Evolutionary conservation across 2,113 vertebrate species (phyloP).

Genomic region (Hemiscyllium ocellatum): DNA sequence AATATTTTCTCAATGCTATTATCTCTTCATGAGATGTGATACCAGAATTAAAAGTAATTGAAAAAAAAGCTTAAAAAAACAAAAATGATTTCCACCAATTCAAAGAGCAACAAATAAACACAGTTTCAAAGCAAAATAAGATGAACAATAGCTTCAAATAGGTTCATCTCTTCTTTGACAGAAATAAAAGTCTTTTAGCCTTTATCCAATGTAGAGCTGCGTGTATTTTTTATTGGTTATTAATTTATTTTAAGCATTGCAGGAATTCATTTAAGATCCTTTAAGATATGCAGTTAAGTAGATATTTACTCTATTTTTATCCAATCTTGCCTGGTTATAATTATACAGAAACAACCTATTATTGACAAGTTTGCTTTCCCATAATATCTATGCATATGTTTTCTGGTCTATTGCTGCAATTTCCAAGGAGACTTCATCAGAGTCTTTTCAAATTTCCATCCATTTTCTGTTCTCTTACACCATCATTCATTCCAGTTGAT

Average conservation of each 20-base stretch:
- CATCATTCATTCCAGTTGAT: slow-evolving; percentile 91
- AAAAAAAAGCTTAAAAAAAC: background rate
- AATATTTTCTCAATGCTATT: background rate
- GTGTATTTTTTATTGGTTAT: background rate
- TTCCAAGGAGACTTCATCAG: slow-evolving; percentile 38
- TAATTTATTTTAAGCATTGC: slow-evolving; percentile 6
- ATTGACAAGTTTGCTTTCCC: slow-evolving; percentile 31
- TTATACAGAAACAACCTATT: slow-evolving; percentile 25
- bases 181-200: background rate
- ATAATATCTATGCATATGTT: slow-evolving; percentile 37
- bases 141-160: background rate
- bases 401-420: slow-evolving; percentile 35
- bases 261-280: slow-evolving; percentile 1
- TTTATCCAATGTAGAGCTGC: background rate
- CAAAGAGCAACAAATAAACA: background rate
- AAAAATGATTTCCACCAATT: background rate
- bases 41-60: background rate
- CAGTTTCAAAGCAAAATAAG: background rate
- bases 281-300: background rate
- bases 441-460: slow-evolving; percentile 63
- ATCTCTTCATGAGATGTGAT: background rate
- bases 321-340: slow-evolving; percentile 19
- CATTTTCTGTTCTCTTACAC: slow-evolving; percentile 66
- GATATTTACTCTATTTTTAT: slow-evolving; percentile 13
- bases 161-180: background rate